Conservation (phyloP, 2,888 invertebrate genomes). For the Chalcis sispes region DNA sequence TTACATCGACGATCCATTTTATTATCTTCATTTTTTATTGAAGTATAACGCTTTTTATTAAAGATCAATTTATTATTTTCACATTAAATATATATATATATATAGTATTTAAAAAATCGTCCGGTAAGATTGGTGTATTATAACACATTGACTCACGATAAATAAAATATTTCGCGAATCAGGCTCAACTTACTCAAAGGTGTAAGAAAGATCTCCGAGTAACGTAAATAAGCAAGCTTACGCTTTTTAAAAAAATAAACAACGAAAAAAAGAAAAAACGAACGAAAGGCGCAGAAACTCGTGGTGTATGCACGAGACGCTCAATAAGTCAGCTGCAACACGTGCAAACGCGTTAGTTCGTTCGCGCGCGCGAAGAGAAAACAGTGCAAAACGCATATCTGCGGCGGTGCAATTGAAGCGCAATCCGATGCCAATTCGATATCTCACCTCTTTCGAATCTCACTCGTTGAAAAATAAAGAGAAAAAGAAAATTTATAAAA, state of each 20-base stretch:
- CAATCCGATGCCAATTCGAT: conserved; percentile 69
- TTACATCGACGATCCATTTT: no score
- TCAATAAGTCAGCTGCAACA: conserved; percentile 35
- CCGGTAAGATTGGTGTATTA: no score
- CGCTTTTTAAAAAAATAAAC: neutral
- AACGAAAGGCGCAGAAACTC: neutral
- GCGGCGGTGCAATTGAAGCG: conserved; percentile 32
- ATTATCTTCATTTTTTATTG: no score
- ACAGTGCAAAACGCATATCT: conserved; percentile 46
- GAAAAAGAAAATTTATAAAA: conserved; percentile 20
- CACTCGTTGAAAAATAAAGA: neutral
- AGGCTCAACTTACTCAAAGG: no score
- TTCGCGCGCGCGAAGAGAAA: conserved; percentile 34
- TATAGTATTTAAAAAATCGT: no score
- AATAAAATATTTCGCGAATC: no score
- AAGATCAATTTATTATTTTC: no score
- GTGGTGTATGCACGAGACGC: conserved; percentile 7
- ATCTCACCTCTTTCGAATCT: conserved; percentile 58
- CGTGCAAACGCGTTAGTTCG: conserved; percentile 2
- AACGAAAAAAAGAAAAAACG: conserved; percentile 15
- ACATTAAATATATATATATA: no score
- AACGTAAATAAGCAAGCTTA: neutral
- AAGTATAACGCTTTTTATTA: no score
- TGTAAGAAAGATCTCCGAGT: neutral
- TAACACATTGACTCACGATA: no score